These are phyloP conservation scores for Stichodactyla mertensii DNA, from an alignment of 64 coral and sea anemone genomes.

Conservation along the genomic window DNA sequence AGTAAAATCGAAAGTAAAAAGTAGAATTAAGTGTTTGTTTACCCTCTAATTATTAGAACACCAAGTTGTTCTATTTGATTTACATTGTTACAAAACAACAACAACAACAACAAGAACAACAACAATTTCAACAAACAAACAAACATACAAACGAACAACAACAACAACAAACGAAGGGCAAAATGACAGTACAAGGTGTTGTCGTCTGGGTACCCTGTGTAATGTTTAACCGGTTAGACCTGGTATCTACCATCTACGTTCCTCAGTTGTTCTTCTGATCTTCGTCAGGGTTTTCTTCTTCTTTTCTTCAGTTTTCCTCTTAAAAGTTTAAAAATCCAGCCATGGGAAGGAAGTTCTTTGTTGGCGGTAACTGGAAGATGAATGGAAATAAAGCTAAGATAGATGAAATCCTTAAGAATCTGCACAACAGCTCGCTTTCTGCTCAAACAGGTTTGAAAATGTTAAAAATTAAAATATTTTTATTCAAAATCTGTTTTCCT, in stretches of 20 bases:
- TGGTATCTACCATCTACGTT: not conserved
- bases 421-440: constrained; percentile 38
- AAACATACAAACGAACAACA: too few relatives aligned
- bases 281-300: not conserved
- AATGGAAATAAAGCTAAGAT: constrained; percentile 82
- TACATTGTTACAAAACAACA: too few relatives aligned
- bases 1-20: too few relatives aligned
- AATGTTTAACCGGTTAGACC: not conserved
- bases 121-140: too few relatives aligned
- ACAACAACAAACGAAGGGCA: too few relatives aligned
- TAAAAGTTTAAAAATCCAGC: not conserved
- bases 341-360: constrained; percentile 96
- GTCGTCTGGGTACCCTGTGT: not conserved
- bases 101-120: too few relatives aligned
- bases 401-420: constrained; percentile 67
- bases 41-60: too few relatives aligned
- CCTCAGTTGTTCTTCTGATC: not conserved
- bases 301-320: not conserved
- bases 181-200: not conserved
- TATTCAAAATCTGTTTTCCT: too few relatives aligned
- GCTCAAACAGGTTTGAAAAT: constrained; percentile 62
- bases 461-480: not conserved
- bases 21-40: too few relatives aligned
- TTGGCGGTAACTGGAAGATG: constrained; percentile 99
- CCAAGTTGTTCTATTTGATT: too few relatives aligned